Evolutionary conservation across 2,113 vertebrate species (phyloP).

Genomic region (Caracal caracal): DNA sequence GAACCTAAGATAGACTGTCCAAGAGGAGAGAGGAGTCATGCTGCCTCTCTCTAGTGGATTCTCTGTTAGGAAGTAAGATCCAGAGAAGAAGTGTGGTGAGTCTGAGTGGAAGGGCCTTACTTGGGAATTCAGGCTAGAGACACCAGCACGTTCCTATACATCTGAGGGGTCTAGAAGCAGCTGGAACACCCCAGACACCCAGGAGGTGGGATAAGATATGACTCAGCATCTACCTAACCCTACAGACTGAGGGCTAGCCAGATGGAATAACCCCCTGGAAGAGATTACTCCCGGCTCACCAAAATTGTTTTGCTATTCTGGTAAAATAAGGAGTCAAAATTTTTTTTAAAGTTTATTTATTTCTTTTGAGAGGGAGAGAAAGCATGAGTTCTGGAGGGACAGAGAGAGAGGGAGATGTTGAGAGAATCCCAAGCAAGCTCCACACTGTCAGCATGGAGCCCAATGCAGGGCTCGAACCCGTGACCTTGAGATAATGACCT

Average conservation of each 20-base stretch:
- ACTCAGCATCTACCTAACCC: not conserved
- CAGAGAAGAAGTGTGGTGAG: not conserved
- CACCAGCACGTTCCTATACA: not conserved
- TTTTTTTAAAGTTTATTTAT: no score
- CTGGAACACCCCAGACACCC: not conserved
- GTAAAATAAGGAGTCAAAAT: not conserved
- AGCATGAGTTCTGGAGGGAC: no score
- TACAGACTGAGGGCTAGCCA: not conserved
- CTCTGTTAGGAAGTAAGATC: not conserved
- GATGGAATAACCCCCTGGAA: not conserved
- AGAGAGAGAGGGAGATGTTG: no score
- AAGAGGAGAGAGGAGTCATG: not conserved
- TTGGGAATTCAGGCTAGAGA: not conserved
- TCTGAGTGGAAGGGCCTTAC: not conserved
- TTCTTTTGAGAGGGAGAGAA: no score
- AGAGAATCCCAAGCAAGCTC: no score
- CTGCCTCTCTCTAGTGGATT: not conserved
- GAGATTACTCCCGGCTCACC: not conserved
- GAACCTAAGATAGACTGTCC: not conserved
- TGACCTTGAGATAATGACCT: no score
- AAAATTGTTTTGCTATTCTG: not conserved
- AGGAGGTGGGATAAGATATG: not conserved
- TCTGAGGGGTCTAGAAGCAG: rapidly evolving
- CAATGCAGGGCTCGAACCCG: no score
- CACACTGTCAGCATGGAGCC: no score